Evolutionary conservation across 1,140 invertebrate genomes (phyloP), one percentile per base, ranked within the genome.

Genomic region (Heliconius hermathena): DNA sequence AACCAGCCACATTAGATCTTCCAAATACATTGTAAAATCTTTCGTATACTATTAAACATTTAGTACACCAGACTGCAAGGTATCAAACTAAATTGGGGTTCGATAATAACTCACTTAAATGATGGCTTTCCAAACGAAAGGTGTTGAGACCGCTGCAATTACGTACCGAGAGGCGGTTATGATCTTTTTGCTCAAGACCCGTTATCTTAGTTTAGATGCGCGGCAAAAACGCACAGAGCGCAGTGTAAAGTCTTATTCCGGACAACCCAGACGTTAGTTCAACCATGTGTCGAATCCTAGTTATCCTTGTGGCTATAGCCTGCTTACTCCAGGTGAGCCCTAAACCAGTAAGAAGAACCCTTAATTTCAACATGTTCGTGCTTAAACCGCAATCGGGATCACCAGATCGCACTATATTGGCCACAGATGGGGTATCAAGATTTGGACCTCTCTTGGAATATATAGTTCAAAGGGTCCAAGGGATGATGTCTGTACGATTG

Each of bases 381-480:
- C 86, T 94, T 20, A 85, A 87, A 38, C 93, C 92, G 0, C 83
- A 87, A 8, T 79, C 87, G 16, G 89, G 86, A 18, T 74, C 84
- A 0, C 82, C 88, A 0, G 90, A 92, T 29, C 84, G 90, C 18
- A 81, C 91, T 0, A 77, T 94, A 1, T 71, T 90, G 8, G 80
- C 90, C 1, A 91, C 91, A 0, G 90, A 93, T 29, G 92, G 92
- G 1, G 79, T 94, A 0, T 95, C 95, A 4, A 95, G 96, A 84
- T 96, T 96, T 89, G 96, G 96, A 3, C 96, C 96, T 1, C 82
- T 96, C 36, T 81, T 96, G 60, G 96, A 96, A 84, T 95, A 95
- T 77, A 88, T 96, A 29, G 95, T 96, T 13, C 96, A 96, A 79
- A 94, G 95, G 74, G 95, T 96, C 18, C 96, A 96, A 88, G 93